These are phyloP conservation scores for Drosophila heteroneura DNA, from an alignment of 2,888 invertebrate species.

Conservation along the genomic window DNA sequence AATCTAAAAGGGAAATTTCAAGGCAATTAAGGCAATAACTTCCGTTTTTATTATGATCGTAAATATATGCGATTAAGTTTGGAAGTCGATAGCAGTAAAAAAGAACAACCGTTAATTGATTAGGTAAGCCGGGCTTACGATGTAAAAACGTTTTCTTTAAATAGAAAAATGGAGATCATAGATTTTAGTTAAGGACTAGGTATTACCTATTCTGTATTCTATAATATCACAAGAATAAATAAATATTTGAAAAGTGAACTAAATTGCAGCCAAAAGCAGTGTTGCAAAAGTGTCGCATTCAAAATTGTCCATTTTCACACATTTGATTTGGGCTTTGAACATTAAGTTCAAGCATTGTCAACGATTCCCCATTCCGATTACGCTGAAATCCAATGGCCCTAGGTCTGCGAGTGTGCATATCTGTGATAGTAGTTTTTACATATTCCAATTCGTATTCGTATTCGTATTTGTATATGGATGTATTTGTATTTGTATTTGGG, in stretches of 20 bases:
- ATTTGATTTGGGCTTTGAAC: slow-evolving; percentile 7
- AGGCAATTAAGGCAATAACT: neutral
- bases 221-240: neutral
- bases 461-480: slow-evolving; percentile 12
- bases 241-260: neutral
- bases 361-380: slow-evolving; percentile 8
- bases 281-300: slow-evolving; percentile 20
- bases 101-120: neutral
- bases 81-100: neutral
- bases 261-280: neutral
- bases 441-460: slow-evolving; percentile 5
- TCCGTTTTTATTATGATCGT: neutral
- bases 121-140: neutral
- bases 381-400: slow-evolving; percentile 5
- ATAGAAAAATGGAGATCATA: neutral
- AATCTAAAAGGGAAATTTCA: slow-evolving; percentile 8
- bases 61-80: neutral
- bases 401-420: neutral
- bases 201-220: neutral
- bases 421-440: neutral
- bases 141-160: neutral
- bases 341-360: slow-evolving; percentile 5
- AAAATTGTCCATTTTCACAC: slow-evolving; percentile 20
- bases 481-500: slow-evolving; percentile 27
- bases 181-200: neutral